Evolutionary conservation across 1,140 invertebrate genomes (phyloP).

Genomic region (Telenomus remus): DNA sequence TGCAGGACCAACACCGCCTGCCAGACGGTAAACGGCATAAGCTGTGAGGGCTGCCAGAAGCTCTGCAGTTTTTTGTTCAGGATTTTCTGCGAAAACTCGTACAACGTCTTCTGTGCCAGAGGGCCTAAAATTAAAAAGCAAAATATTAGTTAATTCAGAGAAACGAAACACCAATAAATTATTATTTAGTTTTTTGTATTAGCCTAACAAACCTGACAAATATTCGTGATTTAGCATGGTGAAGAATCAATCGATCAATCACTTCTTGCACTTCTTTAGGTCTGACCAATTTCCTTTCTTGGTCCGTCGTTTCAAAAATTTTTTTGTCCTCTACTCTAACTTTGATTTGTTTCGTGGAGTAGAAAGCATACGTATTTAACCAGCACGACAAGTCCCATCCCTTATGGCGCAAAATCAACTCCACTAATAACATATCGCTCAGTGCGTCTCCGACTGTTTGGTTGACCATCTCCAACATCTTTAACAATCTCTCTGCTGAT

Average conservation of each 20-base stretch:
- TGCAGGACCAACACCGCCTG: slow-evolving; percentile 81
- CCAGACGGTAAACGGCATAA: slow-evolving; percentile 83
- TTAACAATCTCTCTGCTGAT: slow-evolving; percentile 79
- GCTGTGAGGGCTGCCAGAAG: slow-evolving; percentile 86
- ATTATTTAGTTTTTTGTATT: no score
- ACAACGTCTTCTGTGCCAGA: slow-evolving; percentile 99
- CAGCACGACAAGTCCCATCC: slow-evolving; percentile 88
- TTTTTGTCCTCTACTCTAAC: slow-evolving; percentile 90
- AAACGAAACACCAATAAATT: no score
- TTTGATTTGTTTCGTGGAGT: slow-evolving; percentile 94
- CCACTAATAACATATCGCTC: slow-evolving; percentile 95
- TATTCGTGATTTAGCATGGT: slow-evolving; percentile 84
- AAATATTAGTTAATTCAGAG: no score
- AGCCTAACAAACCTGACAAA: slow-evolving; percentile 83
- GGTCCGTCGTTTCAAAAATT: slow-evolving; percentile 89
- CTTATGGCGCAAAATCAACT: slow-evolving; percentile 88
- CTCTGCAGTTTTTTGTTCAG: slow-evolving; percentile 83
- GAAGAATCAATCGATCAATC: slow-evolving; percentile 84
- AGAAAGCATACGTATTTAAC: slow-evolving; percentile 88
- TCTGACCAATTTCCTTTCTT: slow-evolving; percentile 85
- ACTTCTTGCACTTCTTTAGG: slow-evolving; percentile 89
- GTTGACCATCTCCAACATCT: slow-evolving; percentile 91
- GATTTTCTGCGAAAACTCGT: slow-evolving; percentile 97
- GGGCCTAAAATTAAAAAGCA: slow-evolving; percentile 78
- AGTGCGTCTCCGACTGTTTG: slow-evolving; percentile 98